Evolutionary conservation across 2,113 vertebrate species (phyloP).

Genomic region (Centropristis striata): DNA sequence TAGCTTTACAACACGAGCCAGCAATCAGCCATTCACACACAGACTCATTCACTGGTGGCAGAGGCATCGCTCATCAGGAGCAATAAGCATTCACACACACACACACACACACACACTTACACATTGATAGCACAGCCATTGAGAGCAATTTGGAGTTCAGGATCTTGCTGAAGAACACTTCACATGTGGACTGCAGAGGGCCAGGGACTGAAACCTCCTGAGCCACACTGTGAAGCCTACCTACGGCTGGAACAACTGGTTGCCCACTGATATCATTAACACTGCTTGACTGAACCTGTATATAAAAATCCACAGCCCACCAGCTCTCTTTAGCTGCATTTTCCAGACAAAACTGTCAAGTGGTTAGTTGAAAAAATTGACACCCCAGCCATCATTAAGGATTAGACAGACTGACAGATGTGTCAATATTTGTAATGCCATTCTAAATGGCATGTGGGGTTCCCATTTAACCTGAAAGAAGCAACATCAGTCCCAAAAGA

Average conservation of each 20-base stretch:
- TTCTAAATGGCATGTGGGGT: slow-evolving; percentile 27
- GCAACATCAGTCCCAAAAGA: slow-evolving; percentile 30
- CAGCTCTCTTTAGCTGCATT: slow-evolving; percentile 23
- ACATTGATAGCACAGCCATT: too few relatives aligned
- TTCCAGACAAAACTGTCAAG: slow-evolving; percentile 13
- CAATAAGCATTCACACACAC: too few relatives aligned
- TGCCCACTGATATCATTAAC: slow-evolving; percentile 7
- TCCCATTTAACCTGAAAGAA: slow-evolving; percentile 44
- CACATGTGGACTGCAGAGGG: too few relatives aligned
- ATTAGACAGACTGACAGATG: slow-evolving; percentile 62
- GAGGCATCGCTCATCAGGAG: too few relatives aligned
- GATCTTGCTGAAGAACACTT: too few relatives aligned
- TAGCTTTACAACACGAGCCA: too few relatives aligned
- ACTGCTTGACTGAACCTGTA: slow-evolving; percentile 19
- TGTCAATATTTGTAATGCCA: slow-evolving; percentile 69
- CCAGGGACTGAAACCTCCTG: too few relatives aligned
- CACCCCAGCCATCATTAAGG: slow-evolving; percentile 53
- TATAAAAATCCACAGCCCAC: slow-evolving; percentile 26
- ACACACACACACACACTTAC: too few relatives aligned
- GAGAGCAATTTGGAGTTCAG: too few relatives aligned
- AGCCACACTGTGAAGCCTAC: background rate
- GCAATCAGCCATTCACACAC: too few relatives aligned
- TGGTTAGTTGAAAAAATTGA: slow-evolving; percentile 1
- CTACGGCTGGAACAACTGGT: background rate
- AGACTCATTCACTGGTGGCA: too few relatives aligned